Conservation (phyloP, 2,113 vertebrate genomes). For the zebrafish (Danio rerio) region DNA sequence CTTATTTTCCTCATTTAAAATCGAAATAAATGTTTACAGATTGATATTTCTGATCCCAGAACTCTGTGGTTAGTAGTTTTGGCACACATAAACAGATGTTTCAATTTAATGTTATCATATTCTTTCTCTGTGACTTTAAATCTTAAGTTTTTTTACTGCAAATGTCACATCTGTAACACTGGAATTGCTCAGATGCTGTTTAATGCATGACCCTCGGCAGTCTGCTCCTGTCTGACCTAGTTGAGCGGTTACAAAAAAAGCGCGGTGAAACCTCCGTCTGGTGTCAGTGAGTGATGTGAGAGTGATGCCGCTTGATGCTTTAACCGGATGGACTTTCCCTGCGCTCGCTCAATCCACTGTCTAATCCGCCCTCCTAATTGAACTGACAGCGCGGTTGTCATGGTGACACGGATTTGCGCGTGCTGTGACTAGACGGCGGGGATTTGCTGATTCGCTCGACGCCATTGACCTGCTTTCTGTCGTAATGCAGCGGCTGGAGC, state of each 20-base stretch:
- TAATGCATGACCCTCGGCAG: neutral
- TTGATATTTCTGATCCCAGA: no score
- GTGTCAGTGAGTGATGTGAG: neutral
- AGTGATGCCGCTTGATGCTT: conserved; percentile 35
- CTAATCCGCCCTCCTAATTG: conserved; percentile 67
- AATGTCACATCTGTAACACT: no score
- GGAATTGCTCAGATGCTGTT: neutral
- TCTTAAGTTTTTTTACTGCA: no score
- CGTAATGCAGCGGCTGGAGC: neutral
- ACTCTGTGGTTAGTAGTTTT: no score
- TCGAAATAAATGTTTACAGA: no score
- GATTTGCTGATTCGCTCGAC: conserved; percentile 61
- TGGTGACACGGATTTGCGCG: conserved; percentile 74
- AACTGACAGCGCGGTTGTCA: conserved; percentile 72
- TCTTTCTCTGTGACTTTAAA: no score
- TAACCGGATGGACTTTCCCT: conserved; percentile 60
- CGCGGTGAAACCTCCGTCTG: conserved; percentile 10
- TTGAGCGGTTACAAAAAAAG: conserved; percentile 21
- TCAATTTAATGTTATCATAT: no score
- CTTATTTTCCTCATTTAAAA: no score
- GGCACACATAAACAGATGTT: no score
- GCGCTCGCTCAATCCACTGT: conserved; percentile 67
- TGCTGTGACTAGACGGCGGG: conserved; percentile 68
- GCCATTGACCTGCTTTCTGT: conserved; percentile 50
- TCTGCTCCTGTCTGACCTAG: conserved; percentile 36